Conservation (phyloP, 2,888 invertebrate species). For the Pasiphila rectangulata region DNA sequence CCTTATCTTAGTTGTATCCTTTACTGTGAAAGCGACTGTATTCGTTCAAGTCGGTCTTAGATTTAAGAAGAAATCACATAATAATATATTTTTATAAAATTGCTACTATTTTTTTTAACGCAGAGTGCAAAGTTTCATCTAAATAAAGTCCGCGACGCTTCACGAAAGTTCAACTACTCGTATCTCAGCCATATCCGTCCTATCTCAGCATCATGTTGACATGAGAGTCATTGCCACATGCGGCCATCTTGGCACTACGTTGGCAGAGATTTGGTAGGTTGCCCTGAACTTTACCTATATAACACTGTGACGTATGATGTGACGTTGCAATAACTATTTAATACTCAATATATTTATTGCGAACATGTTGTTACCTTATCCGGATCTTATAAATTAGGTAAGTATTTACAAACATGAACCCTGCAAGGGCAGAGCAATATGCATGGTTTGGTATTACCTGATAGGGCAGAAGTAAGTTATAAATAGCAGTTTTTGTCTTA, state of each 20-base stretch:
- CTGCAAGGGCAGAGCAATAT: too few relatives aligned
- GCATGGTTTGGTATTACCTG: constrained; percentile 10
- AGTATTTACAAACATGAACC: too few relatives aligned
- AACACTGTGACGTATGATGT: not conserved
- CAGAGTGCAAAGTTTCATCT: not conserved
- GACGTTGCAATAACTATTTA: constrained; percentile 16
- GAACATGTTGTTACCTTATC: too few relatives aligned
- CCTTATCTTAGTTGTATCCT: too few relatives aligned
- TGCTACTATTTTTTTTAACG: too few relatives aligned
- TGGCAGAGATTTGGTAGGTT: constrained; percentile 59
- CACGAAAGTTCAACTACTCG: constrained; percentile 1
- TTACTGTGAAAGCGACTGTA: too few relatives aligned
- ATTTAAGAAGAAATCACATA: too few relatives aligned
- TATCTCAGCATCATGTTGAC: constrained; percentile 15
- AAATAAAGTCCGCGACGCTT: not conserved
- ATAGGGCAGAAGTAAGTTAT: not conserved
- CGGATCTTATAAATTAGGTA: too few relatives aligned
- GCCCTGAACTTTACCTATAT: constrained; percentile 52
- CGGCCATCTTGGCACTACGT: constrained; percentile 56
- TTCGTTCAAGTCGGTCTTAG: too few relatives aligned
- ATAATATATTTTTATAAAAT: too few relatives aligned
- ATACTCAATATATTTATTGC: too few relatives aligned
- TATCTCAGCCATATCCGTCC: constrained; percentile 14
- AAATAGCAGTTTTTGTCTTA: not conserved
- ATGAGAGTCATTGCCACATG: constrained; percentile 32